Base-by-base conservation (phyloP, 2,888 invertebrate species). In the Watsonalla binaria region DNA sequence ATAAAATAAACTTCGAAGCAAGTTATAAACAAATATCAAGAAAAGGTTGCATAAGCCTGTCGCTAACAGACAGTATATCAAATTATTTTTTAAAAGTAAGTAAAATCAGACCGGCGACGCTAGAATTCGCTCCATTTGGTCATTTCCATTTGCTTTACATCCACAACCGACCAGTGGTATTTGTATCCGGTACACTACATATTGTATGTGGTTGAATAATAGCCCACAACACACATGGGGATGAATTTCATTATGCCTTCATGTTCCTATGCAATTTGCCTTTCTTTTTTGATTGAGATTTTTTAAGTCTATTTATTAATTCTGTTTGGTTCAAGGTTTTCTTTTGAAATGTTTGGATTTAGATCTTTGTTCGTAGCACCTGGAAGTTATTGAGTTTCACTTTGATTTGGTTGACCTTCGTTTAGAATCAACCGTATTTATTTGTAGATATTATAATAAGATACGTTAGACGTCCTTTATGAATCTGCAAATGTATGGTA, bases 241-340 rank as follows among this genome's bases (percentile, higher is more conserved):
- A 87, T 89, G 83, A 84, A 90, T 89, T 87, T 89, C 85, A 90
- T 90, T 88, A 86, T 74, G 81, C 82, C 82, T 85, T 84, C 80
- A 82, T 79, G 81, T 81, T 81, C 75, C 75, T 74, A 72, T 78
- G 78, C 77, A 78, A 75, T 80, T 78, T 83, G 82, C 81, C 82
- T 80, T 54, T 81, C 78, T 72, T 75, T 77, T 82, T 81, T 82
- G 78, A 77, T 78, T 72, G 64, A 66, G 72, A 72, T 82, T 80
- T 79, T 80, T 83, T 74, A 71, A 76, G 79, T 70, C 79, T 80
- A 78, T 74, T 60, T 66, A 63, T 65, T 60, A 62, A 61, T 63
- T 58, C 55, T 55, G 59, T 60, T 51, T 6, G 8, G 49, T 56
- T 63, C 59, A 67, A 65, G 62, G 65, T 54, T 56, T 54, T 59